Evolutionary conservation across 2,888 invertebrate genomes (phyloP), one percentile per base, ranked within the genome.

Genomic region (Pristionchus exspectatus): DNA sequence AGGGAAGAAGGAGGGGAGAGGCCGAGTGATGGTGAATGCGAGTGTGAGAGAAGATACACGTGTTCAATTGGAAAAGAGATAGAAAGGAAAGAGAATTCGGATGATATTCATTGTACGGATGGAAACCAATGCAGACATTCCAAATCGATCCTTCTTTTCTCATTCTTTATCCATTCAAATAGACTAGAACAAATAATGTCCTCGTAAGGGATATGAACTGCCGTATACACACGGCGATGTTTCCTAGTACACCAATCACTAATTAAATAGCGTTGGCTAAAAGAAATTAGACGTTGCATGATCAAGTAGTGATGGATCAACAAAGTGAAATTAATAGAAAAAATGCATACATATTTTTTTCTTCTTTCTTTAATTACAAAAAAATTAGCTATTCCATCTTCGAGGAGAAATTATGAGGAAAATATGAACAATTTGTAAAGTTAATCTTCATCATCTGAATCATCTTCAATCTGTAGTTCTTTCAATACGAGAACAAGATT

Each of bases 401-500:
- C 18, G 24, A 63, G 63, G 24, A 63, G 63, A 24, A 63, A 12
- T 63, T 5, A 63, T 50, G 9, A 50, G 44, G 1, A 50, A 50
- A 50, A 50, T 50, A 50, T 50, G 44, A 9, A 50, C 12, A 50
- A 50, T 50, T 50, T 50, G 44, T 50, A 50, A 50, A 12, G 44
- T 50, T 50, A 50, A 50, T 50, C 44, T 63, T 24, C 69, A 10
- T 27, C 69, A 14, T 77, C 38, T 18, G 30, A 24, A 21, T 77
- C 77, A 24, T 77, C 77, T 33, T 77, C 77, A 77, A 44, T 44
- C 33, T 77, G 77, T 18, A 77, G 44, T 77, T 77, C 77, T 38
- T 77, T 77, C 33, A 44, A 18, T 5, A 77, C 77, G 16, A 77
- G 44, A 27, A 77, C 77, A 12, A 77, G 18, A 16, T 77, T 77